Evolutionary conservation across 2,113 vertebrate genomes (phyloP).

Genomic region (Mesembrinibis cayennensis): DNA sequence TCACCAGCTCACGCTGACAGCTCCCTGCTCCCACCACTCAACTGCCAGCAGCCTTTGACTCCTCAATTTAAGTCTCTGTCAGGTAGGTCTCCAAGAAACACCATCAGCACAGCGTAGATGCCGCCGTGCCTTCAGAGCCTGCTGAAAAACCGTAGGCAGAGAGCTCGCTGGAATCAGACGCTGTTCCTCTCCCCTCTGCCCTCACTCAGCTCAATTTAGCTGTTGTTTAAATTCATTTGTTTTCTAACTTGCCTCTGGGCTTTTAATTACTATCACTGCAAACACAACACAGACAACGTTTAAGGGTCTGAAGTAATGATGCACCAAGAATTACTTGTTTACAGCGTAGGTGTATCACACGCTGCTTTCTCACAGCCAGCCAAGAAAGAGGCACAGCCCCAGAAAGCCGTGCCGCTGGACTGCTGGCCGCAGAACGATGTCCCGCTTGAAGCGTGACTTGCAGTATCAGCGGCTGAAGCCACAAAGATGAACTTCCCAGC

Average conservation of each 20-base stretch:
- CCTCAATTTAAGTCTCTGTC: no score
- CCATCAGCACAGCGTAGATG: background rate
- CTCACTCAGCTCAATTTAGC: background rate
- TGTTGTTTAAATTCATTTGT: background rate
- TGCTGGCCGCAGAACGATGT: fast-evolving
- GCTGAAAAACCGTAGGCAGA: background rate
- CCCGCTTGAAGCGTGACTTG: no score
- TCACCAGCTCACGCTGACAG: background rate
- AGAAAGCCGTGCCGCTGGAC: background rate
- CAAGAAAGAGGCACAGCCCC: background rate
- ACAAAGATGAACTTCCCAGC: background rate
- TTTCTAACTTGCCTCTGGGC: background rate
- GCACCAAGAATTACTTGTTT: background rate
- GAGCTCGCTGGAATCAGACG: background rate
- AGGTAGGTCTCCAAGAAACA: background rate
- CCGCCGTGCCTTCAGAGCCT: background rate
- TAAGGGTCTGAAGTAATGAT: background rate
- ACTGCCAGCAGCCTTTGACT: fast-evolving
- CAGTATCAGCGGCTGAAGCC: background rate
- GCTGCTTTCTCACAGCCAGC: background rate
- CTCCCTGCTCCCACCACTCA: background rate
- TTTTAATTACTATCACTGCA: background rate
- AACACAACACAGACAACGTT: background rate
- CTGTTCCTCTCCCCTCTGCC: background rate
- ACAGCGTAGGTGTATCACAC: background rate